Conservation (phyloP, 2,797 vertebrate species). For the Galago senegalensis region DNA sequence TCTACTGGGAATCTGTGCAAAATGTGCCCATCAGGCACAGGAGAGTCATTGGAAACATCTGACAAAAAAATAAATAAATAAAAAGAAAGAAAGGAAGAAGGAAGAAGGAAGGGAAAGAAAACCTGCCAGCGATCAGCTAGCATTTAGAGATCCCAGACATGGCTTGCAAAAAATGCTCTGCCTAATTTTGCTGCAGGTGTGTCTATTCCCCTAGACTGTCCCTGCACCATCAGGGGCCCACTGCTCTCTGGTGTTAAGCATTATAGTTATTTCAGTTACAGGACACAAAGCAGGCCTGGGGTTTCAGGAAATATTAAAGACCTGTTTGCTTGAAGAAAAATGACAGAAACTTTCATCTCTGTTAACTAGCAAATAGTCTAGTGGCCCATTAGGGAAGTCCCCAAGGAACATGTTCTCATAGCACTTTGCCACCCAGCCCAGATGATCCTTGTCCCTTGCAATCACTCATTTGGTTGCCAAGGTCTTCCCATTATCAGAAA, state of each 20-base stretch:
- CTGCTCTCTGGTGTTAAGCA: conserved; percentile 59
- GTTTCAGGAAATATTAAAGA: conserved; percentile 82
- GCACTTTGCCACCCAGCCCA: background rate
- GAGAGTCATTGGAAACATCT: background rate
- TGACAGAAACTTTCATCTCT: conserved; percentile 84
- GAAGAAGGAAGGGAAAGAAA: background rate
- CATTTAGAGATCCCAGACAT: conserved; percentile 54
- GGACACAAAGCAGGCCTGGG: conserved; percentile 76
- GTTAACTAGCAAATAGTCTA: conserved; percentile 75
- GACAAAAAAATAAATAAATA: background rate
- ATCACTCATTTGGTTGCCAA: conserved; percentile 12
- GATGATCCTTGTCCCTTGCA: background rate
- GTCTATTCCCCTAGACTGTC: conserved; percentile 28
- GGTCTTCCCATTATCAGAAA: conserved; percentile 57
- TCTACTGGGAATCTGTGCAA: background rate
- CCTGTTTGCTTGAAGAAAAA: conserved; percentile 67
- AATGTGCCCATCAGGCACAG: background rate
- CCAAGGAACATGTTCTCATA: background rate
- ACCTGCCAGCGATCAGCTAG: background rate
- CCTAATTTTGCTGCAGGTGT: conserved; percentile 71
- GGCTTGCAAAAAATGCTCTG: conserved; percentile 41
- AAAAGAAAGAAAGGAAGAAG: background rate
- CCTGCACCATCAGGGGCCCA: background rate
- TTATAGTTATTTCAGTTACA: conserved; percentile 75
- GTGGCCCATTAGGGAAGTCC: conserved; percentile 64